Base-by-base conservation (phyloP, 1,140 invertebrate genomes). In the Drosophila tristis region DNA sequence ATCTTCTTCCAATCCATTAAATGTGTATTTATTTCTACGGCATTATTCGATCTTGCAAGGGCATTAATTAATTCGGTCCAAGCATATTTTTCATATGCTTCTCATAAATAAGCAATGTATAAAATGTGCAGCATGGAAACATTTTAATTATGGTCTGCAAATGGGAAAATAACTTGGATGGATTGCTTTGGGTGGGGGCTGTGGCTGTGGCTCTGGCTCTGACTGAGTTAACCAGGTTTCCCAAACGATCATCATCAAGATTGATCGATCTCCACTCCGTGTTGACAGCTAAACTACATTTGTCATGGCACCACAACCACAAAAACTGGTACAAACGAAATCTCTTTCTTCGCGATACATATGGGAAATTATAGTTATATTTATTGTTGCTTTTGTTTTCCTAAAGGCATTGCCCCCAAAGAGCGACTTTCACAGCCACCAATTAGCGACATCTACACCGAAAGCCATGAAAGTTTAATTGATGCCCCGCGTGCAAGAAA, bases 81-180 rank as follows among this genome's bases (percentile, higher is more conserved):
- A 3, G 35, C 35, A 39, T 13, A 4, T 39, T 13, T 51, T 15
- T 44, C 15, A 25, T 54, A 31, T 23, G 16, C 45, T 25, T 35
- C 45, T 68, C 59, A 70, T 68, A 79, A 80, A 79, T 56, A 74
- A 68, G 29, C 64, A 58, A 68, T 70, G 67, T 54, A 70, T 70
- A 53, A 51, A 68, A 59, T 71, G 58, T 64, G 50, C 25, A 43
- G 47, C 31, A 66, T 56, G 60, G 47, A 85, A 87, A 73, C 82
- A 87, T 87, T 87, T 87, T 87, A 87, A 87, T 87, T 87, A 66
- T 73, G 60, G 74, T 59, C 82, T 78, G 47, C 48, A 62, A 78
- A 87, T 86, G 81, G 81, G 45, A 65, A 77, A 48, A 71, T 71
- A 70, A 58, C 67, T 70, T 35, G 64, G 47, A 66, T 74, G 23